Base-by-base conservation (phyloP, 2,113 vertebrate genomes). In the Sprattus sprattus region DNA sequence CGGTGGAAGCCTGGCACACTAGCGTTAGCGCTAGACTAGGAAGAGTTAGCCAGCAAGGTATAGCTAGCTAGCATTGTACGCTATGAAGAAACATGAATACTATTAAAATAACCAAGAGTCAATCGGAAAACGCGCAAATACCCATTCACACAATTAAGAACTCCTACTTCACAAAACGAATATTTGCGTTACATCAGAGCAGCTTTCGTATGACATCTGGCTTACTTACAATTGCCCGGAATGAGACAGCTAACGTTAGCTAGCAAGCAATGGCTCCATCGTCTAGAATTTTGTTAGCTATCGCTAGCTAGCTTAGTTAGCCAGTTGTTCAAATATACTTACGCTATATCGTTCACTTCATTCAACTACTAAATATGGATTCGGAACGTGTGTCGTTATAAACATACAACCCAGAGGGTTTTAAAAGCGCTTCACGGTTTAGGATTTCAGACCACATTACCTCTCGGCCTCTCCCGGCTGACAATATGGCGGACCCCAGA, bases 401-500 rank as follows among this genome's bases (percentile, higher is more conserved):
- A 16, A 39, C 39, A 16, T 13, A 78, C 39, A 78, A 78, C 4
- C 13, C 4, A 39, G 9, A 39, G 71, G 67, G 13, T 28, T 32
- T 78, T 78, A 0, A 39, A 78, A 78, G 39, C 10, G 13, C 11
- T 15, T 78, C 11, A 32, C 10, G 3, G 15, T 78, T 78, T 15
- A 78, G 71, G 71, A 39, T 78, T 67, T 78, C 80, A 67, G 45
- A 64, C 86, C 46, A 49, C 85, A 75, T 89, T 90, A 90, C 89
- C 89, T 90, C 85, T 89, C 80, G 32, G 87, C 85, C 75, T 90
- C 89, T 89, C 85, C 88, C 87, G 60, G 82, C 85, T 83, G 85
- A 89, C 86, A 90, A 90, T 90, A 90, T 90, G 89, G 89, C 89
- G 86, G 89, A 86, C 84, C 28, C 86, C 81, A 83, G 57, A 81